These are phyloP conservation scores for Trichogramma dendrolimi DNA, from an alignment of 2,888 invertebrate genomes.

Conservation along the genomic window DNA sequence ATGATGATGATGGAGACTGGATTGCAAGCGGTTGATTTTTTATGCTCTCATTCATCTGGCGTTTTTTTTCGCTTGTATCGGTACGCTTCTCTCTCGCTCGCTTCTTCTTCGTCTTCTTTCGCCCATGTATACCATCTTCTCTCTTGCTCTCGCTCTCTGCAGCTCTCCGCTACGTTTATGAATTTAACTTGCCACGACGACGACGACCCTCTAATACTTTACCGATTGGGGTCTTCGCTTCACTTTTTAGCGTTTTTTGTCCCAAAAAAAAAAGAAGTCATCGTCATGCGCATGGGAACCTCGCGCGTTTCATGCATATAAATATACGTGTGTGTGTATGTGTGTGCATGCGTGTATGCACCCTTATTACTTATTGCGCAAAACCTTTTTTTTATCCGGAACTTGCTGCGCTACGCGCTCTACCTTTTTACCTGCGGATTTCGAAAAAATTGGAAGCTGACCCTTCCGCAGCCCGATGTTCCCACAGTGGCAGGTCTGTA, in stretches of 20 bases:
- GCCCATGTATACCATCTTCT: constrained; percentile 9
- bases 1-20: constrained; percentile 11
- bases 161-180: constrained; percentile 25
- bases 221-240: constrained; percentile 22
- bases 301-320: neutral
- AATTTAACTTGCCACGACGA: too few relatives aligned
- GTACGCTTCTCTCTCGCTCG: constrained; percentile 24
- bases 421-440: too few relatives aligned
- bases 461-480: constrained; percentile 33
- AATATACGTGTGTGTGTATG: neutral
- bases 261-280: constrained; percentile 18
- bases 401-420: too few relatives aligned
- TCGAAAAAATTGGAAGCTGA: constrained; percentile 26
- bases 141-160: constrained; percentile 17
- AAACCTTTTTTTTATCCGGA: too few relatives aligned
- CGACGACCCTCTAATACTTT: too few relatives aligned
- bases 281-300: constrained; percentile 25
- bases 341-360: neutral
- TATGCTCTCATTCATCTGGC: constrained; percentile 9
- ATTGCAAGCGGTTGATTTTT: constrained; percentile 36
- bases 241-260: constrained; percentile 34
- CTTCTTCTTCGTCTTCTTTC: constrained; percentile 29
- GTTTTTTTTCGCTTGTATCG: constrained; percentile 21
- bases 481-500: constrained; percentile 29
- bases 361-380: neutral